These are phyloP conservation scores for Betta splendens DNA, from an alignment of 2,797 vertebrate genomes.

Conservation along the genomic window DNA sequence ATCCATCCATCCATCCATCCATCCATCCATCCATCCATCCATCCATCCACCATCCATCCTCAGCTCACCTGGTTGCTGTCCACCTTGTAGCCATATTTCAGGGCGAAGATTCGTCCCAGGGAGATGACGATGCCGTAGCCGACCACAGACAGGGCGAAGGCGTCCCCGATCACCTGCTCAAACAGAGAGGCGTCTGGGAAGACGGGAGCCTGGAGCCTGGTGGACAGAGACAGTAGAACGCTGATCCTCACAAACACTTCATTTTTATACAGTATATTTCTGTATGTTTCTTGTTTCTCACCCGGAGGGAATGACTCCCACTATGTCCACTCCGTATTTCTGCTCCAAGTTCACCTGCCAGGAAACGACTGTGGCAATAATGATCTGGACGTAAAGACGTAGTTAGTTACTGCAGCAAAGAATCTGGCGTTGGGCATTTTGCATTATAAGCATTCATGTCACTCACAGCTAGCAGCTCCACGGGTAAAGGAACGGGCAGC, in stretches of 20 bases:
- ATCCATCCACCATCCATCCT: no score
- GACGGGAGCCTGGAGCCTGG: constrained; percentile 85
- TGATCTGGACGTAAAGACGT: constrained; percentile 85
- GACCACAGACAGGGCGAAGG: constrained; percentile 92
- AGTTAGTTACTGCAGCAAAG: no score
- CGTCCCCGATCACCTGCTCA: constrained; percentile 84
- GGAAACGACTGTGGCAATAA: constrained; percentile 88
- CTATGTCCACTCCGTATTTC: constrained; percentile 83
- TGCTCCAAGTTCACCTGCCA: constrained; percentile 78
- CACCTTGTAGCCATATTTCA: constrained; percentile 95
- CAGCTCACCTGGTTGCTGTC: constrained; percentile 91
- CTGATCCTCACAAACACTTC: not conserved
- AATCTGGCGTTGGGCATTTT: no score
- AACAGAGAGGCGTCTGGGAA: constrained; percentile 78
- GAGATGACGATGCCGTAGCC: constrained; percentile 97
- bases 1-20: no score
- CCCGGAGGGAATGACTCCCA: constrained; percentile 91
- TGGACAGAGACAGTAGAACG: not conserved
- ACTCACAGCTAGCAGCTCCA: constrained; percentile 89
- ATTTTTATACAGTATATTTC: not conserved
- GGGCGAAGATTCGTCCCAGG: constrained; percentile 92
- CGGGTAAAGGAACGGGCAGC: constrained; percentile 89
- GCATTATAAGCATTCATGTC: no score
- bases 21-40: no score
- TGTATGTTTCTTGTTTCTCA: constrained; percentile 69